Base-by-base conservation (phyloP, 2,888 invertebrate genomes). In the Muscina levida region DNA sequence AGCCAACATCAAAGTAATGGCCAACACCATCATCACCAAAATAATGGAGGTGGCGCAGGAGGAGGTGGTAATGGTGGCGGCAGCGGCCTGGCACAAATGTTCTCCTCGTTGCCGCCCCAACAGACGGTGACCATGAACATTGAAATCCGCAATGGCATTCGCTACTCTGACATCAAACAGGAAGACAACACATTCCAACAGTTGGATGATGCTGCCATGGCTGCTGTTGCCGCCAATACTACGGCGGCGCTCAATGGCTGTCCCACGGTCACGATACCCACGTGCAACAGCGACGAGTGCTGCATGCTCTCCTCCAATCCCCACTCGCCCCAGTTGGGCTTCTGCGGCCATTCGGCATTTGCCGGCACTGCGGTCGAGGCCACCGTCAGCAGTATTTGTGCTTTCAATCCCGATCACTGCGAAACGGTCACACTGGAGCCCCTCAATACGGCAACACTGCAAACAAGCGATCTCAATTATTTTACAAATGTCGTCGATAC, bases 61-160 rank as follows among this genome's bases (percentile, higher is more conserved):
- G 26, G 13, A 11, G 31, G 17, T 8, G 44, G 19, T 11, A 53
- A 15, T 2, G 39, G 15, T 11, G 39, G 24, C 17, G 66, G 67
- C 5, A 31, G 56, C 31, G 31, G 53, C 15, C 3, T 3, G 3
- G 31, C 31, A 31, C 31, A 82, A 72, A 76, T 77, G 48, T 79
- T 76, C 26, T 53, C 82, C 15, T 42, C 79, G 15, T 17, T 73
- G 31, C 67, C 62, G 11, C 85, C 84, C 67, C 86, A 86, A 24
- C 88, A 86, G 76, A 89, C 85, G 15, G 87, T 89, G 39, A 89
- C 88, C 22, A 89, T 89, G 89, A 89, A 88, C 79, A 88, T 89
- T 78, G 88, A 85, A 83, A 88, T 89, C 78, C 87, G 86, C 75
- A 89, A 88, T 79, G 77, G 83, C 44, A 72, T 72, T 73, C 72